phyloP scores from a whole-genome alignment of 2,113 vertebrate genomes.

The Lipophrys pholis region DNA sequence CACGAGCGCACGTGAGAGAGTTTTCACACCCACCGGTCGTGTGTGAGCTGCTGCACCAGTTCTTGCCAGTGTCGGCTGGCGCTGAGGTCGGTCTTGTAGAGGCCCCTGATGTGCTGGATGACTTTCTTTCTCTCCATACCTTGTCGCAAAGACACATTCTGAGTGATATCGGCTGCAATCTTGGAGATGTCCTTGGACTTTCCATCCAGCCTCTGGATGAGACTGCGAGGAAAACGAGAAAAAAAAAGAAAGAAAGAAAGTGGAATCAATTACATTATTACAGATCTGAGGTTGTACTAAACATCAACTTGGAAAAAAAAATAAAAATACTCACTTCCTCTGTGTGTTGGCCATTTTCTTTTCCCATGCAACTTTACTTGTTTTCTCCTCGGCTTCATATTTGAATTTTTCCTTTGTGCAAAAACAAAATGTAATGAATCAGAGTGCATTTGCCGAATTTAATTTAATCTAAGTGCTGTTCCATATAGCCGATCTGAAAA shows the following conservation, averaged over 20 bases:
- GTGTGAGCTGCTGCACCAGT: constrained; percentile 94
- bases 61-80: constrained; percentile 97
- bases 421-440: constrained; percentile 2
- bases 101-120: constrained; percentile 95
- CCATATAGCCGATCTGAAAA: background rate
- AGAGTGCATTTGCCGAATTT: too few species aligned
- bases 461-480: too few species aligned
- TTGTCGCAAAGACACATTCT: constrained; percentile 94
- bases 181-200: constrained; percentile 98
- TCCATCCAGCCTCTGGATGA: constrained; percentile 94
- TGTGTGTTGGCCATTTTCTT: constrained; percentile 91
- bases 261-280: background rate
- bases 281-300: background rate
- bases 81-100: constrained; percentile 95
- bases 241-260: constrained; percentile 2
- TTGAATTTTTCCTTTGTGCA: constrained; percentile 90
- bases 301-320: constrained; percentile 3
- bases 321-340: constrained; percentile 85
- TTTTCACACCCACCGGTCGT: constrained; percentile 82
- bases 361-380: constrained; percentile 92
- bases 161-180: constrained; percentile 96
- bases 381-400: constrained; percentile 89
- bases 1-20: background rate
- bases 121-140: constrained; percentile 98
- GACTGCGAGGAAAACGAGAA: constrained; percentile 77